Conservation (phyloP, 2,888 invertebrate genomes). For the Rutpela maculata region DNA sequence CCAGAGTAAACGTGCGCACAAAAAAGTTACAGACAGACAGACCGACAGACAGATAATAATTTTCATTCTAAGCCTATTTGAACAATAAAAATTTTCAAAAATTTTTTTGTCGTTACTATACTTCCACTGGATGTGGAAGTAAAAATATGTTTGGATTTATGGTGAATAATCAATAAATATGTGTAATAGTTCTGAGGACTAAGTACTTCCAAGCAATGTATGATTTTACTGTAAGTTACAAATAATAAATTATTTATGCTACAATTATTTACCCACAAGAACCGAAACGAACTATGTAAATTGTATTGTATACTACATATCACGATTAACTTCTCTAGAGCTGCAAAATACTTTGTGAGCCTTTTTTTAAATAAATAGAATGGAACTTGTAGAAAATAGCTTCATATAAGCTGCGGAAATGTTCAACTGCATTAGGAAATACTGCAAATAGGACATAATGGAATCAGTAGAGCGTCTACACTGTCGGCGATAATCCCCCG, state of each 20-base stretch:
- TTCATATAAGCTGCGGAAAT: conserved; percentile 52
- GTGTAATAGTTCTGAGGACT: too few relatives aligned
- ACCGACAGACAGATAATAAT: too few relatives aligned
- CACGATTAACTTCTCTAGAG: background rate
- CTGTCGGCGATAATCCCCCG: conserved; percentile 61
- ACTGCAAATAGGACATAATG: conserved; percentile 62
- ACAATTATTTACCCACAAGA: background rate
- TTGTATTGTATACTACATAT: background rate
- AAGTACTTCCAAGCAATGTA: background rate
- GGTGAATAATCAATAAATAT: too few relatives aligned
- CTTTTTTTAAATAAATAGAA: conserved; percentile 17
- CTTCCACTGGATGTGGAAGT: too few relatives aligned
- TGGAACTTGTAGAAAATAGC: conserved; percentile 14
- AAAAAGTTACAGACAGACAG: too few relatives aligned
- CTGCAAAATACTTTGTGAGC: background rate
- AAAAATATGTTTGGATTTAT: too few relatives aligned
- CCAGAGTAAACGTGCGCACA: too few relatives aligned
- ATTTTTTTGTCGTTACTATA: too few relatives aligned
- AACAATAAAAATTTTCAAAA: too few relatives aligned
- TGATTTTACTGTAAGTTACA: too few relatives aligned
- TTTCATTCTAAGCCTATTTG: too few relatives aligned
- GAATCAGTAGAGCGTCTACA: conserved; percentile 60
- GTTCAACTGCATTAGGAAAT: conserved; percentile 60
- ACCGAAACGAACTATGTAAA: background rate
- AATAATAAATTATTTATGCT: background rate